Evolutionary conservation across 1,140 invertebrate species (phyloP), one percentile per base, ranked within the genome.

Genomic region (Manduca sexta): DNA sequence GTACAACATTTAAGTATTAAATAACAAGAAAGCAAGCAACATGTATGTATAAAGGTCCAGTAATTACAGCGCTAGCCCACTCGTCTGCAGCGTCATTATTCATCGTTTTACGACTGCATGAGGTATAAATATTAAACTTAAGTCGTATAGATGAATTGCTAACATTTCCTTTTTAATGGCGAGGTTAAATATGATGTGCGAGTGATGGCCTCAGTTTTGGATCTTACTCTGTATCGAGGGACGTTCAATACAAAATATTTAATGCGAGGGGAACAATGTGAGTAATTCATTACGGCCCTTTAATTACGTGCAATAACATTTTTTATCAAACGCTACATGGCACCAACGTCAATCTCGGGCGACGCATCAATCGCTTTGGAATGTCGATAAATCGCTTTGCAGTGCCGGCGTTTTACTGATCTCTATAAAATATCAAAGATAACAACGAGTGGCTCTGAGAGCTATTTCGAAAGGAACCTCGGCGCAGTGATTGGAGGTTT

Each of bases 101-200:
- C 81, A 82, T 82, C 76, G 68, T 81, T 84, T 84, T 84, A 84
- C 77, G 81, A 81, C 78, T 79, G 64, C 70, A 79, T 74, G 71
- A 79, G 76, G 71, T 82, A 82, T 82, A 84, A 84, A 82, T 82
- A 82, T 84, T 82, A 81, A 84, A 82, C 71, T 75, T 71, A 62
- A 84, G 70, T 81, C 74, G 76, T 84, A 84, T 82, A 80, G 74
- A 80, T 75, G 76, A 68, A 84, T 81, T 80, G 80, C 80, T 76
- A 84, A 84, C 78, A 82, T 84, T 82, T 84, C 69, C 70, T 79
- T 82, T 84, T 84, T 84, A 84, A 84, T 84, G 78, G 74, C 71
- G 66, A 74, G 71, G 69, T 77, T 75, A 80, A 80, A 80, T 76
- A 77, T 73, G 69, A 74, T 77, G 78, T 75, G 64, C 74, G 68